Base-by-base conservation (phyloP, 2,888 invertebrate species). In the Pollenia angustigena region DNA sequence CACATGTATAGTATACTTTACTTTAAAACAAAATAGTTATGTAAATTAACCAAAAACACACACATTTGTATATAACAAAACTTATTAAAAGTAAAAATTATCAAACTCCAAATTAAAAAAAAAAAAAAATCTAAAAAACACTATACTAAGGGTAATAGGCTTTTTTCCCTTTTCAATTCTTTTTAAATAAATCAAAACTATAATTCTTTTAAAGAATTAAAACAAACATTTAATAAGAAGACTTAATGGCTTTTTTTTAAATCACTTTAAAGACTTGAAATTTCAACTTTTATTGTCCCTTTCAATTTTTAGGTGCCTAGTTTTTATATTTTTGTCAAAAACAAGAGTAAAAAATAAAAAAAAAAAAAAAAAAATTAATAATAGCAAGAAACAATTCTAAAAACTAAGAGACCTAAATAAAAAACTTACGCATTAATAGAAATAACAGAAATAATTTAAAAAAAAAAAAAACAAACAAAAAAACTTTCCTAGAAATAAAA, bases 1-100 rank as follows among this genome's bases (percentile, higher is more conserved):
- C 84, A 84, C 84, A 84, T 72, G 40, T 78, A 72, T 83, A 78
- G 78, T 78, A 78, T 83, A 83, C 23, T 78, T 82, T 69, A 84
- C 42, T 80, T 64, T 64, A 62, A 44, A 62, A 62, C 9, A 46
- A 74, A 74, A 18, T 56, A 64, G 52, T 62, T 83, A 10, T 16
- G 66, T 64, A 66, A 64, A 42, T 52, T 60, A 58, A 32, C 10
- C 23, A 58, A 69, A 71, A 69, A 52, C 23, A 71, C 79, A 81
- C 44, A 71, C 12, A 23, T 68, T 72, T 87, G 81, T 87, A 81
- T 54, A 83, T 81, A 83, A 74, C 42, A 80, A 69, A 79, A 54
- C 50, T 66, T 16, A 56, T 44, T 44, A 56, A 32, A 10, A 32
- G 11, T 32, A 64, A 50, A 54, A 68, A 40, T 81, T 54, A 60